Base-by-base conservation (phyloP, 2,797 vertebrate species). In the Dromococcyx pavoninus region DNA sequence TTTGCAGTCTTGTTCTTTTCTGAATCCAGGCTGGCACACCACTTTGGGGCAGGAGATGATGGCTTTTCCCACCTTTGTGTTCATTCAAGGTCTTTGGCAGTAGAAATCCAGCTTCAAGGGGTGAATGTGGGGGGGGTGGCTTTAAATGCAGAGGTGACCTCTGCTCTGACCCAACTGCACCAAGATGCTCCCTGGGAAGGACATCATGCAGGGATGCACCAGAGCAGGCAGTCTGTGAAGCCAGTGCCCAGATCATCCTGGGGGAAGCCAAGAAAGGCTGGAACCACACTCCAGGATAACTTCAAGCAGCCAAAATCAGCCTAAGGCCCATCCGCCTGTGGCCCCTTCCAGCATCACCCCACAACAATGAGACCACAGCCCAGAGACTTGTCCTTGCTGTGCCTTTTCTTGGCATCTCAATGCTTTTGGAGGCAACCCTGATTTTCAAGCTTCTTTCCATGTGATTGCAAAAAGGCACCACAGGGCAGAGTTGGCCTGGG, bases 121-220 rank as follows among this genome's bases (percentile, higher is more conserved):
- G 11, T 0, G 2, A 60, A 27, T 0, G 0, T 18, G 37, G 22
- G 13, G 5, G 24, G 5, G 9, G 51, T 51, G 75, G 56, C 27
- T 86, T 43, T 27, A 33, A 25, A n/a, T 0, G 13, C 37, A 5
- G 71, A 43, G 33, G 13, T 76, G 46, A 61, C 22, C 41, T 70
- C 82, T 35, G 41, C 65, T 53, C 6, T 46, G 35, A 37, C 27
- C 41, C 78, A 12, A 2, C 9, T 2, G 33, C 27, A 18, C 64
- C 0, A 0, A 66, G 64, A 5, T 28, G 43, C 86, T 66, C 48
- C 87, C 67, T 56, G 91, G 51, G 60, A 79, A 79, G 60, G 72
- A 69, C 0, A 1, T 10, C 8, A 3, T 1, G 30, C 27, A 30
- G 54, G 51, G 64, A 44, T 53, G 15, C n/a, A 7, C 4, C 30